Base-by-base conservation (phyloP, 2,888 invertebrate species). In the Dicranocentrus wangi region DNA sequence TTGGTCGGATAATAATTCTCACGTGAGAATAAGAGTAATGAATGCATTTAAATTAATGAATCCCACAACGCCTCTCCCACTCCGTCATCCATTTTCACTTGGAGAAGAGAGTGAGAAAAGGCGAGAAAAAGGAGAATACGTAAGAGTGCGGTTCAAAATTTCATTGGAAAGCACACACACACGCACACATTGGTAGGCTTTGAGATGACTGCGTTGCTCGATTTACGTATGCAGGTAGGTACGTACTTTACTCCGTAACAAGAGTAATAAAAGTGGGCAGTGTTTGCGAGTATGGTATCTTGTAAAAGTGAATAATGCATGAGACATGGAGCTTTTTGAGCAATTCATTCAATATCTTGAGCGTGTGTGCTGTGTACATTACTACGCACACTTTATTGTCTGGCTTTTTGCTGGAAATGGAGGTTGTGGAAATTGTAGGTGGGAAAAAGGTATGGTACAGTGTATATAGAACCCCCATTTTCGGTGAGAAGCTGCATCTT, bases 31-130 rank as follows among this genome's bases (percentile, higher is more conserved):
- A 43, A 65, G 23, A 72, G 60, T 60, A 72, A 72, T 72, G 72
- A 61, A 72, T 61, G 61, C 61, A 61, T 72, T 72, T 61, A 60
- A 72, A 72, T 72, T 72, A 60, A 72, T 72, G 51, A 72, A 61
- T 60, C 72, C 72, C 72, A 47, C 47, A 28, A 23, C 28, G 13
- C 58, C 70, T 42, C 58, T 43, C 53, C 43, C 17, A 17, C 58
- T 61, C 17, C 21, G 15, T 7, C 42, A 53, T 69, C 47, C 55
- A 69, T 55, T 53, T 42, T 19, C 55, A 23, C 2, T 19, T 55
- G 7, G 13, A 55, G 55, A 5, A n/a, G n/a, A 5, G 55, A 55
- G 25, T 15, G 10, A 21, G 66, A 17, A 25, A 51, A 66, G 15
- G 28, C 27, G 23, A 25, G 66, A 1, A 43, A n/a, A 8, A 32